Evolutionary conservation across 53 echinoderm and acorn worm species (phyloP).

Genomic region (Zoroaster sp.): DNA sequence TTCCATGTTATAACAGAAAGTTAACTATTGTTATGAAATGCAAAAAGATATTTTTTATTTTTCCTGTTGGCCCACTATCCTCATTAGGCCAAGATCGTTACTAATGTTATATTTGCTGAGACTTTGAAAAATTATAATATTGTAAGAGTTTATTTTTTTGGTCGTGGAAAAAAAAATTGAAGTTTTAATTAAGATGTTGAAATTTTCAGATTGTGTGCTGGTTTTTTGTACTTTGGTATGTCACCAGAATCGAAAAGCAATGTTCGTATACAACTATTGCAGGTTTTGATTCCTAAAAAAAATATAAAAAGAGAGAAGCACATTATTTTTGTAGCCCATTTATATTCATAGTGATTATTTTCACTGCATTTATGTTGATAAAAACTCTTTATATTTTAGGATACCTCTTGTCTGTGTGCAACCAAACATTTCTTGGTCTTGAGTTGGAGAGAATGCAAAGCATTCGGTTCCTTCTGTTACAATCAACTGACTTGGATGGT

Average conservation of each 20-base stretch:
- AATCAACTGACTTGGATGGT: conserved; percentile 27
- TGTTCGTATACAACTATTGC: conserved; percentile 59
- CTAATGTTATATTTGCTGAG: conserved; percentile 79
- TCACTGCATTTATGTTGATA: conserved; percentile 68
- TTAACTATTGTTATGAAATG: conserved; percentile 72
- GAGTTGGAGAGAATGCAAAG: conserved; percentile 26
- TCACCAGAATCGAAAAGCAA: conserved; percentile 57
- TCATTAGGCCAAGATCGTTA: conserved; percentile 63
- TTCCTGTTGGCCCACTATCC: conserved; percentile 70
- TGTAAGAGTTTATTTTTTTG: conserved; percentile 82
- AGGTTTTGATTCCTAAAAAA: conserved; percentile 65
- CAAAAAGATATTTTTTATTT: conserved; percentile 78
- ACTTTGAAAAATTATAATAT: conserved; percentile 72
- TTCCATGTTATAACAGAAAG: conserved; percentile 72
- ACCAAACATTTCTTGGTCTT: conserved; percentile 51
- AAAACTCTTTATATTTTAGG: conserved; percentile 64
- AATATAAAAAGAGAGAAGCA: conserved; percentile 52
- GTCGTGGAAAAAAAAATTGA: conserved; percentile 66
- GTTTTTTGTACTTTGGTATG: conserved; percentile 71
- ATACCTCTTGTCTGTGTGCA: conserved; percentile 52
- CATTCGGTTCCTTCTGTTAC: conserved; percentile 46
- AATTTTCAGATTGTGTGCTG: conserved; percentile 74
- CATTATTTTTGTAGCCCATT: conserved; percentile 72
- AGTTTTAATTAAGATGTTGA: conserved; percentile 74
- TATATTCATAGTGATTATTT: conserved; percentile 62